Evolutionary conservation across 2,888 invertebrate species (phyloP), one percentile per base, ranked within the genome.

Genomic region (Osedax frankpressi): DNA sequence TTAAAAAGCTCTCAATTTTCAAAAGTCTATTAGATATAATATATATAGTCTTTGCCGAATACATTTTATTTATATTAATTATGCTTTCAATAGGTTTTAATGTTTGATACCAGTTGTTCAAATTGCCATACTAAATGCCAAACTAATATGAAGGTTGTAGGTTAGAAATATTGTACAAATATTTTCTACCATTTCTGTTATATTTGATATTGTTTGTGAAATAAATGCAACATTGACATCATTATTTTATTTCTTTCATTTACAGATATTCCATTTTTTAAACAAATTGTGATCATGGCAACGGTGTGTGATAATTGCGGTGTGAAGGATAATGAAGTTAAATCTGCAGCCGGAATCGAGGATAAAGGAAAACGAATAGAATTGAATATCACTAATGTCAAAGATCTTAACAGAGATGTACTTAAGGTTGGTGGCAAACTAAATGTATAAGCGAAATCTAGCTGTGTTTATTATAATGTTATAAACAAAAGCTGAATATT

Each of bases 251-350:
- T n/a, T n/a, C 6, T 11, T 11, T 19, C 6, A 44, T 19, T 11
- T 19, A 19, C 79, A 89, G 89, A 90, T 78, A 93, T 98, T 81
- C 98, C 98, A 0, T 90, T 94, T 84, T 99, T 98, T 85, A 97
- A 98, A 85, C 92, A 97, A 83, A 93, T 84, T 3, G 90, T 98
- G 0, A 93, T 99, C 75, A 98, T 98, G 97, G 94, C 96, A 0
- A 94, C 94, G 0, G 87, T 86, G 0, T 99, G 98, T 83, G 94
- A 95, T 24, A 82, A 83, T 0, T 98, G 98, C 84, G 97, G 97
- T 0, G 88, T 89, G 80, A 89, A 91, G 79, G 94, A 95, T 1
- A 97, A 93, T 82, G 98, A 98, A 87, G 94, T 98, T 0, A 96
- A 97, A 84, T 91, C 93, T 0, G 94, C 94, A 0, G 88, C 91